These are phyloP conservation scores for Drosophila sturtevanti DNA, from an alignment of 1,140 invertebrate species.

Conservation along the genomic window DNA sequence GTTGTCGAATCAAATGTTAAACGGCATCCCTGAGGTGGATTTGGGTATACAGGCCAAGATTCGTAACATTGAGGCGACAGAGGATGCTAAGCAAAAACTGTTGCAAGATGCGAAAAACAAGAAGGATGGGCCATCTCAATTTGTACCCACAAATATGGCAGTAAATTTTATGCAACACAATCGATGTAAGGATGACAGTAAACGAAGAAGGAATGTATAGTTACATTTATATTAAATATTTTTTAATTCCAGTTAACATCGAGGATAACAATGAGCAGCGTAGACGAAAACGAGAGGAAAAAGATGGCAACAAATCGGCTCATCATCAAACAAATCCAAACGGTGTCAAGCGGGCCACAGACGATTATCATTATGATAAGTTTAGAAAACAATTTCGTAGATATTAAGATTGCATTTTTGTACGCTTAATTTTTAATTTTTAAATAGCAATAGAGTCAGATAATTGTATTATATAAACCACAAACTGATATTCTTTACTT, in stretches of 20 bases:
- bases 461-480: no score
- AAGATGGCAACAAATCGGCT: slow-evolving; percentile 77
- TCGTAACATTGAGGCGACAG: slow-evolving; percentile 98
- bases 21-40: slow-evolving; percentile 99
- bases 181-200: slow-evolving; percentile 87
- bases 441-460: no score
- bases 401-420: slow-evolving; percentile 87
- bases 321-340: slow-evolving; percentile 81
- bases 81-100: slow-evolving; percentile 97
- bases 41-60: slow-evolving; percentile 99
- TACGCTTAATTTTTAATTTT: no score
- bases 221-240: no score
- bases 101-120: slow-evolving; percentile 94
- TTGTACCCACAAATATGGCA: slow-evolving; percentile 98
- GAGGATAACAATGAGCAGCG: slow-evolving; percentile 86
- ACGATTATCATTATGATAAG: slow-evolving; percentile 98
- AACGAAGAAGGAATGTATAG: no score
- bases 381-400: slow-evolving; percentile 98
- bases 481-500: background rate
- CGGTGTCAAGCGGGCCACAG: slow-evolving; percentile 90
- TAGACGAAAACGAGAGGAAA: slow-evolving; percentile 84
- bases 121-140: slow-evolving; percentile 96
- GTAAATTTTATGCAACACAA: slow-evolving; percentile 99
- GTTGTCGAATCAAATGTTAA: slow-evolving; percentile 99
- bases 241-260: slow-evolving; percentile 89